phyloP scores from a whole-genome alignment of 2,113 vertebrate genomes.

The Platycercus adscitus region DNA sequence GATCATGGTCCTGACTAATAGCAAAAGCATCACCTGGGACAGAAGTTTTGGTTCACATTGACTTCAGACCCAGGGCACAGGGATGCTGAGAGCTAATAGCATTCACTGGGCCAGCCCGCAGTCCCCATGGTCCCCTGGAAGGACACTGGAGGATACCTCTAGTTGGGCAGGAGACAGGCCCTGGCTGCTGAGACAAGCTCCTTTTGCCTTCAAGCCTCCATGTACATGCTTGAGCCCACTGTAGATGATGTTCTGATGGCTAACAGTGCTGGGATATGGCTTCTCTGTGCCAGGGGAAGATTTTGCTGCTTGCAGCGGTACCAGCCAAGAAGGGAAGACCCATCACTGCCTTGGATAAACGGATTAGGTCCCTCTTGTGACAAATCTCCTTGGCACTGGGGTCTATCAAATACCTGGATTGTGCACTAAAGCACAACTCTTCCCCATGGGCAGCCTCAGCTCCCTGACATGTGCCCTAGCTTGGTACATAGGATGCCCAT shows the following conservation, averaged over 20 bases:
- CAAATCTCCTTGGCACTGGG: not conserved
- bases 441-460: not conserved
- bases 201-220: not conserved
- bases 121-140: not conserved
- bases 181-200: not conserved
- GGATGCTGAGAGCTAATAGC: not conserved
- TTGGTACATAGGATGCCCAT: rapidly evolving
- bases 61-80: not conserved
- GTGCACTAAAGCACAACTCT: not conserved
- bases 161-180: not conserved
- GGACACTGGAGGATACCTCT: not conserved
- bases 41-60: not conserved
- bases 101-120: not conserved
- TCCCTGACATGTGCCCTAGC: rapidly evolving
- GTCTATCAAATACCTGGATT: not conserved
- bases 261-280: not conserved
- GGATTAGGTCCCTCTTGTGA: not conserved
- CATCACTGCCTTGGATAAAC: not conserved
- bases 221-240: not conserved
- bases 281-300: not conserved
- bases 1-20: not conserved
- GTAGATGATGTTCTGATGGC: not conserved
- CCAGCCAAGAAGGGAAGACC: not conserved
- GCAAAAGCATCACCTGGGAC: not conserved
- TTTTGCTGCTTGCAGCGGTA: not conserved